These are phyloP conservation scores for Oryzias woworae DNA, from an alignment of 2,113 vertebrate genomes.

Conservation along the genomic window DNA sequence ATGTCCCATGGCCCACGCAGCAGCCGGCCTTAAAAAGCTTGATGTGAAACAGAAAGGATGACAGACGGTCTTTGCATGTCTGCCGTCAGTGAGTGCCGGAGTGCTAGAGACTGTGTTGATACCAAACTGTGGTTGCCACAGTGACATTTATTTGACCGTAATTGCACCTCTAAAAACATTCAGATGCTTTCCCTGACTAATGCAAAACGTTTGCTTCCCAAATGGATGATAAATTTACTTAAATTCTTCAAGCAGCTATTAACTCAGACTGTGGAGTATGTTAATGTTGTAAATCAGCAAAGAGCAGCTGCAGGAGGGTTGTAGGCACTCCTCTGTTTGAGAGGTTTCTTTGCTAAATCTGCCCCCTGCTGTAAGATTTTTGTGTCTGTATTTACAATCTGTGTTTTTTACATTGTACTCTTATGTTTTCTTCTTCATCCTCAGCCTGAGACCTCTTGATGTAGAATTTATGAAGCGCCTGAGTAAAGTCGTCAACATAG, in stretches of 20 bases:
- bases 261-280: neutral
- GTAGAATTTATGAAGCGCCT: constrained; percentile 98
- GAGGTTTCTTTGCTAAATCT: constrained; percentile 8
- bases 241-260: constrained; percentile 12
- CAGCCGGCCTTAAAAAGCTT: constrained; percentile 61
- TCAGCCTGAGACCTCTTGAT: constrained; percentile 92
- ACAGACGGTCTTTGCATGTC: constrained; percentile 36
- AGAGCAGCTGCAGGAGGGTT: neutral
- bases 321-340: constrained; percentile 1
- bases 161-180: constrained; percentile 7
- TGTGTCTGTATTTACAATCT: constrained; percentile 1
- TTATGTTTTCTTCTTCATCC: neutral
- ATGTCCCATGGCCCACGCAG: constrained; percentile 54
- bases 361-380: constrained; percentile 48
- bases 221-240: neutral
- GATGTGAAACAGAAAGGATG: constrained; percentile 38
- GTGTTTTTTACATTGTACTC: neutral
- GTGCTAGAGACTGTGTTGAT: constrained; percentile 12
- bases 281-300: constrained; percentile 1
- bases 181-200: constrained; percentile 17
- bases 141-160: constrained; percentile 5
- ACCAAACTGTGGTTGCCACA: constrained; percentile 1
- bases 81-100: constrained; percentile 10
- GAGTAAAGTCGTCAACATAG: constrained; percentile 98
- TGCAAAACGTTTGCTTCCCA: neutral